Percentiles rank a stretch among this genome's conserved stretches.
phyloP scores from a whole-genome alignment of 2,113 vertebrate genomes.

The Sylvietta virens region DNA sequence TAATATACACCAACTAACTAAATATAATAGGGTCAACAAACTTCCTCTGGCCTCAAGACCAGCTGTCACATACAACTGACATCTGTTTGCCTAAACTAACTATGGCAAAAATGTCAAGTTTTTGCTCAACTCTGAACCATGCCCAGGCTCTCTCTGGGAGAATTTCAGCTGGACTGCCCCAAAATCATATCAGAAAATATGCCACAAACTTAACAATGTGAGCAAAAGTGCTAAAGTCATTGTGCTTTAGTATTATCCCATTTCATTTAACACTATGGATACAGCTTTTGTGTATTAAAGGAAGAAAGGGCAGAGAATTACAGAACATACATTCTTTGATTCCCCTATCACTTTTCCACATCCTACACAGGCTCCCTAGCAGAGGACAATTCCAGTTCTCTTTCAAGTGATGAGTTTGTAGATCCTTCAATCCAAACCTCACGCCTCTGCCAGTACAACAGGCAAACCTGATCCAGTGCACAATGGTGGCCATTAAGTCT shows the following conservation, averaged over 20 bases:
- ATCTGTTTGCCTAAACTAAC: neutral
- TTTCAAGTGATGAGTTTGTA: neutral
- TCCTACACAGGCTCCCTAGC: neutral
- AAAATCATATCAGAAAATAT: neutral
- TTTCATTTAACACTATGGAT: neutral
- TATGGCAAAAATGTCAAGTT: neutral
- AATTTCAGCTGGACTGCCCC: neutral
- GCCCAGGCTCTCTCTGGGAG: neutral
- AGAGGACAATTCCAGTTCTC: neutral
- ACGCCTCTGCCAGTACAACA: neutral
- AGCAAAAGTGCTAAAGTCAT: neutral
- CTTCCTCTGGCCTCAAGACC: neutral
- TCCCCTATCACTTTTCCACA: neutral
- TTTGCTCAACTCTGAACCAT: neutral
- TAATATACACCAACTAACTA: neutral
- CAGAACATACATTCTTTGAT: accelerated
- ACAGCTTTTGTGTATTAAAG: neutral
- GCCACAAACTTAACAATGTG: neutral
- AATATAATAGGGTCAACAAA: neutral
- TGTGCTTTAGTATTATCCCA: neutral
- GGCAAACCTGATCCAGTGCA: neutral
- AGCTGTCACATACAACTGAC: neutral
- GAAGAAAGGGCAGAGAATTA: neutral
- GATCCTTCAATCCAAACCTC: neutral
- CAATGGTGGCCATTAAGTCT: neutral